Conservation (phyloP, 2,797 vertebrate genomes). For the Peromyscus aztecus region DNA sequence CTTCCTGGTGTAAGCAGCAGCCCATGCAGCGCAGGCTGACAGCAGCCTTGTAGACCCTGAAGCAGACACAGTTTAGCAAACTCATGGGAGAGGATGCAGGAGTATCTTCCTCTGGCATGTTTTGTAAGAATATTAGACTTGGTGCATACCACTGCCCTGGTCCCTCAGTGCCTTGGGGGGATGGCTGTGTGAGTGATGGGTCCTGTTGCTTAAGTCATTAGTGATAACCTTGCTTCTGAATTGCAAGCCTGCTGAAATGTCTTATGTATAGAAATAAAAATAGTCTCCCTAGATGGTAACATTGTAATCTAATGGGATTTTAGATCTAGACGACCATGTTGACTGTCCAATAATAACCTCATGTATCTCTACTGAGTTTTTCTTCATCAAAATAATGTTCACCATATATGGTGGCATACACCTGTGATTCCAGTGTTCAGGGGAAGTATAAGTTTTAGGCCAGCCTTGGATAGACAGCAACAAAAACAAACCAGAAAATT, state of each 20-base stretch:
- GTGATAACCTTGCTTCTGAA: no score
- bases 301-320: background rate
- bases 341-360: background rate
- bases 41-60: no score
- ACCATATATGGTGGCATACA: background rate
- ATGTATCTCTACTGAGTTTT: background rate
- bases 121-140: background rate
- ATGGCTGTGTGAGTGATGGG: accelerated
- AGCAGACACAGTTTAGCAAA: background rate
- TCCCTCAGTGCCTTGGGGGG: background rate
- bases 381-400: background rate
- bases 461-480: background rate
- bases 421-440: background rate
- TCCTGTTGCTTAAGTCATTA: background rate
- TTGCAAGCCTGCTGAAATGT: background rate
- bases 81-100: background rate
- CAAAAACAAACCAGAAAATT: background rate
- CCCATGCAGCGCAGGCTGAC: background rate
- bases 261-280: background rate
- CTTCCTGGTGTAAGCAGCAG: accelerated
- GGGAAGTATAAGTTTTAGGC: background rate
- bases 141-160: background rate
- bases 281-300: background rate
- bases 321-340: background rate
- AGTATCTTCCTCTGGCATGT: background rate